Evolutionary conservation across 2,888 invertebrate genomes (phyloP), one percentile per base, ranked within the genome.

Genomic region (Lottia scabra): DNA sequence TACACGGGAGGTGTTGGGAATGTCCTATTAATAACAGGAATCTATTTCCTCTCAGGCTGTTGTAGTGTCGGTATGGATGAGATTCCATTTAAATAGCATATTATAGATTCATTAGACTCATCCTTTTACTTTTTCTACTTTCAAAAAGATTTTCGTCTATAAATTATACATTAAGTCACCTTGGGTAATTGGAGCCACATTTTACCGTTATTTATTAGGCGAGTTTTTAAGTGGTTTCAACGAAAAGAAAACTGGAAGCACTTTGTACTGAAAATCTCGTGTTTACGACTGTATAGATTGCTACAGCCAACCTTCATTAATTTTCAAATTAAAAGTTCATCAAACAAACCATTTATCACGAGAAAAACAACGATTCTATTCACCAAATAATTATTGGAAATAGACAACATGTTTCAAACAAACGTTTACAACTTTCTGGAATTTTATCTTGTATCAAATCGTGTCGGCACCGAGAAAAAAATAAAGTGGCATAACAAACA

Each of bases 261-360:
- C 56, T 56, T 56, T 56, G 56, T 56, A 56, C 56, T 23, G 19
- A 56, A 23, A 56, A 56, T 56, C 56, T 56, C 23, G 56, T 56
- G 56, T 56, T 56, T 56, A 56, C 56, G 56, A 23, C 19, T 23
- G 23, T 56, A 23, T 13, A 56, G 56, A 56, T 56, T 56, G 56
- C 56, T 56, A 56, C 56, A 19, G 10, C 56, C 56, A 56, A 13
- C 23, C 56, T 56, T 56, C 19, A 56, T 56, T 23, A 56, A 56
- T 56, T 56, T 56, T 56, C 56, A 56, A 56, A 56, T 56, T 56
- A 56, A 56, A 56, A 56, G 56, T 56, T 56, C 56, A 56, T 56
- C 56, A 56, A 23, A 23, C 19, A 23, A 56, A 13, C 56, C 56
- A 56, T 56, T 56, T 23, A 56, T 56, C 56, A 56, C 19, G 19